These are phyloP conservation scores for Dryobota labecula DNA, from an alignment of 2,888 invertebrate species.

Conservation along the genomic window DNA sequence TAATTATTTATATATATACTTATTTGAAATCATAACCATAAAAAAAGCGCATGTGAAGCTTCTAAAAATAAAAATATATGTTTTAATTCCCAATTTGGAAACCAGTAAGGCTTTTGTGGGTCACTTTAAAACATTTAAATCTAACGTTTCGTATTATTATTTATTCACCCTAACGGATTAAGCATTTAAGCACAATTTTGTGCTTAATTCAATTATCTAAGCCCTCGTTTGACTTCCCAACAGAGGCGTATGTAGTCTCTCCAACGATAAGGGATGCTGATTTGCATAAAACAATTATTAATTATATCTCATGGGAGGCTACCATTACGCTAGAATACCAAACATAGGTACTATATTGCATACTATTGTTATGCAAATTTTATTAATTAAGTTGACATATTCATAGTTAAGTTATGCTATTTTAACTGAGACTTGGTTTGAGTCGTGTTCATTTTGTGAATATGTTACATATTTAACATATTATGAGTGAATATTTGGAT, in stretches of 20 bases:
- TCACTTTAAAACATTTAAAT: slow-evolving; percentile 5
- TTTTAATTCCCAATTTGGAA: neutral
- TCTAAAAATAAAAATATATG: neutral
- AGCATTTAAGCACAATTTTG: slow-evolving; percentile 47
- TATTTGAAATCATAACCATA: too few species aligned
- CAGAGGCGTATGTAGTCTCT: slow-evolving; percentile 63
- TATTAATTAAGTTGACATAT: slow-evolving; percentile 62
- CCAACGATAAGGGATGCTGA: slow-evolving; percentile 69
- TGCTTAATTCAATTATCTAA: slow-evolving; percentile 64
- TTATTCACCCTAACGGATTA: slow-evolving; percentile 33
- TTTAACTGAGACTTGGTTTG: slow-evolving; percentile 37
- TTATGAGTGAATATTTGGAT: neutral
- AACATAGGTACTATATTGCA: slow-evolving; percentile 64
- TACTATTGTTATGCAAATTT: slow-evolving; percentile 62
- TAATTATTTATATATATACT: too few species aligned
- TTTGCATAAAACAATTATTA: slow-evolving; percentile 85
- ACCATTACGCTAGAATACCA: slow-evolving; percentile 69
- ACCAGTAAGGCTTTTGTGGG: neutral
- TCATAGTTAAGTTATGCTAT: slow-evolving; percentile 46
- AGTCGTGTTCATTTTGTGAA: slow-evolving; percentile 30
- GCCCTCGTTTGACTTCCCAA: slow-evolving; percentile 61
- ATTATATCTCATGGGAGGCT: slow-evolving; percentile 75
- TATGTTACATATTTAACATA: slow-evolving; percentile 6
- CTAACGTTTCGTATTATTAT: slow-evolving; percentile 28
- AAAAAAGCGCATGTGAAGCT: neutral